Base-by-base conservation (phyloP, 2,113 vertebrate genomes). In the Hydrochoerus hydrochaeris region DNA sequence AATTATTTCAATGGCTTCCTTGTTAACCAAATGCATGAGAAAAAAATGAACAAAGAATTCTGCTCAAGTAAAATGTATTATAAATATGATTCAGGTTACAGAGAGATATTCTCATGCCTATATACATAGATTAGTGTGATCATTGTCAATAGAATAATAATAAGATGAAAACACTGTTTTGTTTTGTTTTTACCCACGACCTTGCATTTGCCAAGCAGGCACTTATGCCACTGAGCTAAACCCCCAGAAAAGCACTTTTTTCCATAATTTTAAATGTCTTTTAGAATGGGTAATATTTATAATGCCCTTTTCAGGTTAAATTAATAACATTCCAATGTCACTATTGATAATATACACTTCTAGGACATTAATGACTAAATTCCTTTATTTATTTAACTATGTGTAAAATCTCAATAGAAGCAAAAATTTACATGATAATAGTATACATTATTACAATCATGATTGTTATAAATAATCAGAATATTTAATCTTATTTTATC, bases 31-130 rank as follows among this genome's bases (percentile, higher is more conserved):
- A 77, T 8, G 26, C 60, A 41, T 49, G 57, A 58, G 22, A 92
- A 89, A 82, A 91, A 60, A 90, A 57, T 75, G 71, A 75, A 38
- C 38, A 73, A 90, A 57, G 46, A 89, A 7, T 81, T 71, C 54
- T 62, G 32, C 54, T 85, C 71, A 78, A 85, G 44, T 65, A 86
- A 95, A 91, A 85, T 52, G 13, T 87, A 63, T 77, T 77, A 10
- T 86, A 92, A 95, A 75, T 94, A 80, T 62, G 20, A 75, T 20
- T 63, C 41, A 30, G 26, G 49, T 92, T 96, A 54, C 86, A 97
- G 86, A 65, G 67, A 91, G 19, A 77, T 7, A 63, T 41, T 46
- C 11, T 69, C 20, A 41, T 85, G 19, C 16, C 87, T 26, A 19
- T 44, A 17, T 8, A 63, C 19, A 85, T 49, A 88, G 28, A 69